These are phyloP conservation scores for Nesidiocoris tenuis DNA, from an alignment of 2,888 invertebrate species.

Conservation along the genomic window DNA sequence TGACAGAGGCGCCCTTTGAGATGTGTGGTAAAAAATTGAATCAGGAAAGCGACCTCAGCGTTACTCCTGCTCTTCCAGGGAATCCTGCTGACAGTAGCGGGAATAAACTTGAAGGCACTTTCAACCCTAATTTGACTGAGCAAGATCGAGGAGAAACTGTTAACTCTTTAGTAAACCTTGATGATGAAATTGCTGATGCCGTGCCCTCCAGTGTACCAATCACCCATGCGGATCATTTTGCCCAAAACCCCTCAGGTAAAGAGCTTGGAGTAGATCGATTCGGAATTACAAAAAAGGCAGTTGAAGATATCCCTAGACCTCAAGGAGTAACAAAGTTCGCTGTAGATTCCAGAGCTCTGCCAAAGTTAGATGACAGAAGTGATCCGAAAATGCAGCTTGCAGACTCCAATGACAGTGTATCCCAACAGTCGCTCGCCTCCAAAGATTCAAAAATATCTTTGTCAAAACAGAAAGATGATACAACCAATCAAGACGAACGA, in stretches of 20 bases:
- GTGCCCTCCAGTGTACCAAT: neutral
- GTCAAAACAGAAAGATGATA: neutral
- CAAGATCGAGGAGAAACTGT: neutral
- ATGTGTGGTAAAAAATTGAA: too few species aligned
- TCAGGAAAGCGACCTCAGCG: too few species aligned
- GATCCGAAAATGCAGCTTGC: neutral
- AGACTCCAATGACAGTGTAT: neutral
- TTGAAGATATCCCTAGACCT: neutral
- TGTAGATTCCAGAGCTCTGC: neutral
- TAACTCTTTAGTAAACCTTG: neutral
- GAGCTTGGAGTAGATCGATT: too few species aligned
- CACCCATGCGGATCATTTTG: neutral
- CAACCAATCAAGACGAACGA: neutral
- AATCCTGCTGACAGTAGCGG: neutral
- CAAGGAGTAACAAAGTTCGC: neutral
- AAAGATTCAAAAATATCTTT: neutral
- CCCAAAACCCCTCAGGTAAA: neutral
- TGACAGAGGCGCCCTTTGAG: too few species aligned
- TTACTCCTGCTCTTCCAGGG: conserved; percentile 15
- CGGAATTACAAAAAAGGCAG: too few species aligned
- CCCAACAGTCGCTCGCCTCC: neutral
- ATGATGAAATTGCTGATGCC: neutral
- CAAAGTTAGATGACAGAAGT: neutral
- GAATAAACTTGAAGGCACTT: neutral
- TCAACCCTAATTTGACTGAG: too few species aligned